These are phyloP conservation scores for Gadopsis bispinosus DNA, from an alignment of 2,797 vertebrate species.

Conservation along the genomic window DNA sequence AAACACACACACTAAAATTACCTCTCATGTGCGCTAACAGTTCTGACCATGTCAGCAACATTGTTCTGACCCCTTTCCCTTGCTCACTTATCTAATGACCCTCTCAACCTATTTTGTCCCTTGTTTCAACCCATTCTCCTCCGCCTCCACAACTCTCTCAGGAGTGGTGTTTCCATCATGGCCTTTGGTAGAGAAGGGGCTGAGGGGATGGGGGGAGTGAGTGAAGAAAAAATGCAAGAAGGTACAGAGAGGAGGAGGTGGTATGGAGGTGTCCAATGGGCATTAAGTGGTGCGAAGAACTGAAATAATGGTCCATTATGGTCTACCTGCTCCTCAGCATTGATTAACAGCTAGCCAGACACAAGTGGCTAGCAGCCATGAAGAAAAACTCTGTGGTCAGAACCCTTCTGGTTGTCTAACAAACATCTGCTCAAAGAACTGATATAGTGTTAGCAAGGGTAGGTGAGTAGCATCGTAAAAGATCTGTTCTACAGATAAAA, in stretches of 20 bases:
- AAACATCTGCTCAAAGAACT: conserved; percentile 35
- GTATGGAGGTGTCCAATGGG: conserved; percentile 62
- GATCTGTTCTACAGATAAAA: conserved; percentile 1
- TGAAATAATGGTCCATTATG: conserved; percentile 79
- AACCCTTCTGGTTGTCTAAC: neutral
- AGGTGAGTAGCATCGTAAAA: conserved; percentile 1
- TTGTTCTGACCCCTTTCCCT: conserved; percentile 68
- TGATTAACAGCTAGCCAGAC: conserved; percentile 75
- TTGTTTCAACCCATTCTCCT: conserved; percentile 65
- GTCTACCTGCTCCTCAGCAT: conserved; percentile 68
- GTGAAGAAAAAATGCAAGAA: conserved; percentile 40
- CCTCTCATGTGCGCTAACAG: conserved; percentile 53
- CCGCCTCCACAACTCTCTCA: conserved; percentile 73
- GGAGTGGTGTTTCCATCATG: conserved; percentile 76
- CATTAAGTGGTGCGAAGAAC: conserved; percentile 79
- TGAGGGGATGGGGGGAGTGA: conserved; percentile 7
- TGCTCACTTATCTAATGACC: conserved; percentile 67
- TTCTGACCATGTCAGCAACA: conserved; percentile 73
- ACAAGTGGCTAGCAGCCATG: conserved; percentile 31
- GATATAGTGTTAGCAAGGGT: neutral
- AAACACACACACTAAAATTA: conserved; percentile 56
- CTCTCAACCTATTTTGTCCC: conserved; percentile 76
- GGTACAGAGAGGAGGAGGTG: conserved; percentile 32
- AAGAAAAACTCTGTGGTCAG: conserved; percentile 28
- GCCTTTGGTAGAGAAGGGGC: conserved; percentile 52